These are phyloP conservation scores for Echiichthys vipera DNA, from an alignment of 2,797 vertebrate genomes.

Conservation along the genomic window DNA sequence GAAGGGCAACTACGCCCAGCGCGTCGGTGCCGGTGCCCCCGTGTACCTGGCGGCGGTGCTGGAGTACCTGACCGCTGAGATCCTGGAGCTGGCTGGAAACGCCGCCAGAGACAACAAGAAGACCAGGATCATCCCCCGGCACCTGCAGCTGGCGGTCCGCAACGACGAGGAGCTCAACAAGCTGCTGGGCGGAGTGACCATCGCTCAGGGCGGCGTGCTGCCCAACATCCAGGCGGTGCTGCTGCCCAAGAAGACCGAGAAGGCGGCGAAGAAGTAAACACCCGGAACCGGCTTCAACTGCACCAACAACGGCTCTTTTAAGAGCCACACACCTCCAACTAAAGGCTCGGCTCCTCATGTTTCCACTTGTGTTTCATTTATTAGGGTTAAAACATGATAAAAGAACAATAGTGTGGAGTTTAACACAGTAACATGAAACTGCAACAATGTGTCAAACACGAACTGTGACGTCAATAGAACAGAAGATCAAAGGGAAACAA, in stretches of 20 bases:
- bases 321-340: neutral
- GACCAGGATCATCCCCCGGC: slow-evolving; percentile 54
- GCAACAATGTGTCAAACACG: too few relatives aligned
- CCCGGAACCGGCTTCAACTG: accelerated
- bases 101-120: slow-evolving; percentile 57
- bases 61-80: slow-evolving; percentile 38
- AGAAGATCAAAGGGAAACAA: too few relatives aligned
- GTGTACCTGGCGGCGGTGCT: slow-evolving; percentile 29
- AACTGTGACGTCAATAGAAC: too few relatives aligned
- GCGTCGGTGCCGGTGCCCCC: slow-evolving; percentile 22
- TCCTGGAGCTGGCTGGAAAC: slow-evolving; percentile 37
- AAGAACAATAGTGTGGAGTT: too few relatives aligned
- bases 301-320: neutral
- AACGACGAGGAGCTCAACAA: slow-evolving; percentile 54
- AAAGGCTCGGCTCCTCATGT: too few relatives aligned
- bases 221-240: slow-evolving; percentile 52
- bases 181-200: slow-evolving; percentile 30
- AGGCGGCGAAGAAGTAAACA: neutral
- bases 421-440: too few relatives aligned
- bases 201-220: slow-evolving; percentile 47
- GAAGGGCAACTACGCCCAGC: neutral
- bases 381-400: too few relatives aligned
- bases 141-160: slow-evolving; percentile 66
- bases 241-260: slow-evolving; percentile 5
- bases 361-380: too few relatives aligned